Conservation (phyloP, 2,888 invertebrate genomes). For the Eristalinus sepulchralis region DNA sequence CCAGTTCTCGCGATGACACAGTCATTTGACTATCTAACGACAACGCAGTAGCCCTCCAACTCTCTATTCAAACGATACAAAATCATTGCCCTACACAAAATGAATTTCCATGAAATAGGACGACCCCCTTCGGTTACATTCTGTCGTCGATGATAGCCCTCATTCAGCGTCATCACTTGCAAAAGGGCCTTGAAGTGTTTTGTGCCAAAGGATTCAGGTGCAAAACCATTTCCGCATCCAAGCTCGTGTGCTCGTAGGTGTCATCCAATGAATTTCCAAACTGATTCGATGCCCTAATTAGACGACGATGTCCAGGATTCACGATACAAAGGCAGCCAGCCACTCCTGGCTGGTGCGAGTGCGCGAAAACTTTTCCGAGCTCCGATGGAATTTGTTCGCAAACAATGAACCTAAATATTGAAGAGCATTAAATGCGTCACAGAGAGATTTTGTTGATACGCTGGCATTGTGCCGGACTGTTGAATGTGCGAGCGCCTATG, state of each 20-base stretch:
- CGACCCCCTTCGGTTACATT: not conserved
- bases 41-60: not conserved
- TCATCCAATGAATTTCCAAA: not conserved
- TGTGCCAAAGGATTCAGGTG: conserved; percentile 5
- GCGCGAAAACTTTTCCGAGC: not conserved
- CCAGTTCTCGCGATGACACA: not conserved
- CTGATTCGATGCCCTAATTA: conserved; percentile 15
- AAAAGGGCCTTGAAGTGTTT: not conserved
- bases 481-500: conserved; percentile 3
- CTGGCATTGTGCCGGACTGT: not conserved
- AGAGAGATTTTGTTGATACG: conserved; percentile 10
- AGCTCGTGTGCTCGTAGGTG: not conserved
- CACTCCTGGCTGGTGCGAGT: not conserved
- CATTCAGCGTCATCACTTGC: not conserved
- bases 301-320: conserved; percentile 4
- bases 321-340: not conserved
- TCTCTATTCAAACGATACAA: not conserved
- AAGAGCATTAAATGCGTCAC: not conserved
- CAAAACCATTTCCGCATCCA: not conserved
- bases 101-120: not conserved
- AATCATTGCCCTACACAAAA: not conserved
- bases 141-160: not conserved
- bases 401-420: conserved; percentile 40
- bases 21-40: not conserved
- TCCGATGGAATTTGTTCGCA: conserved; percentile 22